Percentiles rank a stretch among this genome's conserved stretches.
These are phyloP conservation scores for Microctenopoma stevenorrisi DNA, from an alignment of 2,797 vertebrate genomes.

Conservation along the genomic window DNA sequence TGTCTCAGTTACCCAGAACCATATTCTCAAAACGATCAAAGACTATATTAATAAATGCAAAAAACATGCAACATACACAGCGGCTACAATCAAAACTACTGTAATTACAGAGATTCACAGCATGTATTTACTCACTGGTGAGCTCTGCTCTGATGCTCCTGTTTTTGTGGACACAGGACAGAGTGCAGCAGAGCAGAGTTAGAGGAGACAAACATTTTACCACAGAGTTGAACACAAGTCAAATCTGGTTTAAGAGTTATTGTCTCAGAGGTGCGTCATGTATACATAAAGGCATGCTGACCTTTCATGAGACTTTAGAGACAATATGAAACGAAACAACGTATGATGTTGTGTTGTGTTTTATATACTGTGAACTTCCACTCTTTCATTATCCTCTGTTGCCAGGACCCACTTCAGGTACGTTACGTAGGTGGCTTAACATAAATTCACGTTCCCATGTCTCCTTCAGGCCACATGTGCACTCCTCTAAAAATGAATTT, in stretches of 20 bases:
- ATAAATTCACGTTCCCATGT: slow-evolving; percentile 17
- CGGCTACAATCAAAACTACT: slow-evolving; percentile 24
- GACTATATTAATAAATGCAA: slow-evolving; percentile 33
- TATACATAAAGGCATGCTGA: background rate
- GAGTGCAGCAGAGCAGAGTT: slow-evolving; percentile 22
- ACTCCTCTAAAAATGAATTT: slow-evolving; percentile 23
- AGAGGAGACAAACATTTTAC: slow-evolving; percentile 22
- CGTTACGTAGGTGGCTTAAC: slow-evolving; percentile 4
- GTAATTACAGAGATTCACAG: slow-evolving; percentile 35
- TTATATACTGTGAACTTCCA: background rate
- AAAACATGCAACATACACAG: slow-evolving; percentile 28
- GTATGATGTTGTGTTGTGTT: background rate
- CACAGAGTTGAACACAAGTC: slow-evolving; percentile 36
- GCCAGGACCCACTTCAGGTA: slow-evolving; percentile 9
- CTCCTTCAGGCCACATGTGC: slow-evolving; percentile 1
- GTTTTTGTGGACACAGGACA: slow-evolving; percentile 40
- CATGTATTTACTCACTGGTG: slow-evolving; percentile 26
- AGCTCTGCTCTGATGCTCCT: slow-evolving; percentile 15
- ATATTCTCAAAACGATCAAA: slow-evolving; percentile 6
- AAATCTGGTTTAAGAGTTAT: slow-evolving; percentile 10
- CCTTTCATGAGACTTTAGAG: slow-evolving; percentile 34
- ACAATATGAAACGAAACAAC: slow-evolving; percentile 23
- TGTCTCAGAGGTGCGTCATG: background rate
- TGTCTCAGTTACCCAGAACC: slow-evolving; percentile 1
- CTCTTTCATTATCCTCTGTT: slow-evolving; percentile 36